Conservation (phyloP, 2,113 vertebrate genomes). For the Vulpes vulpes region DNA sequence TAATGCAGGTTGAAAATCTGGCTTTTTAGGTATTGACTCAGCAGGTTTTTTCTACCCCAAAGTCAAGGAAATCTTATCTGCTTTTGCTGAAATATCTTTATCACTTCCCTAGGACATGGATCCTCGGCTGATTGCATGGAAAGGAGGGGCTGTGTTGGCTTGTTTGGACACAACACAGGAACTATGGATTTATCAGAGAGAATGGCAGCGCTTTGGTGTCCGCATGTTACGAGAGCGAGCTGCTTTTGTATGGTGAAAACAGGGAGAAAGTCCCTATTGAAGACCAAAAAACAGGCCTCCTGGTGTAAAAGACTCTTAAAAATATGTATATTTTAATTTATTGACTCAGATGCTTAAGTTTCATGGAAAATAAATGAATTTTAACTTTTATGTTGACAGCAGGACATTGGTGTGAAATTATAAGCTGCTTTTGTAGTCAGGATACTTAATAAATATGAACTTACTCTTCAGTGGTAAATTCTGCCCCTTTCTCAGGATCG, state of each 20-base stretch:
- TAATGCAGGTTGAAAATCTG: background rate
- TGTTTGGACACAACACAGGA: slow-evolving; percentile 98
- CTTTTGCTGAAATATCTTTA: background rate
- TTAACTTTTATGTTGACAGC: slow-evolving; percentile 6
- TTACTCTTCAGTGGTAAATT: background rate
- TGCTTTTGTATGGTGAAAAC: slow-evolving; percentile 95
- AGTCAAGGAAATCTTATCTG: background rate
- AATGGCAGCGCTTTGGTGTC: slow-evolving; percentile 97
- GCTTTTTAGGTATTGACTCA: background rate
- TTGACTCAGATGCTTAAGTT: slow-evolving; percentile 42
- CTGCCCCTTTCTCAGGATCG: background rate
- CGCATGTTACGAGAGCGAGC: slow-evolving; percentile 97
- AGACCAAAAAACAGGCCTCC: background rate
- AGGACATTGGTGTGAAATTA: slow-evolving; percentile 19
- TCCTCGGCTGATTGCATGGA: slow-evolving; percentile 96
- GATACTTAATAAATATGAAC: background rate
- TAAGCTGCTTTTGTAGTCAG: background rate
- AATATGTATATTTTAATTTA: slow-evolving; percentile 61
- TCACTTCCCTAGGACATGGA: slow-evolving; percentile 94
- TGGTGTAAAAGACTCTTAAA: slow-evolving; percentile 23
- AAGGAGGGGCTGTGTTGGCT: slow-evolving; percentile 96
- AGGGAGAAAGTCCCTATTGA: background rate
- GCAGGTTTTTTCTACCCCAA: background rate
- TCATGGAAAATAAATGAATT: slow-evolving; percentile 49
- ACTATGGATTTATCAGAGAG: slow-evolving; percentile 97